Percentiles rank a stretch among this genome's conserved stretches.
These are phyloP conservation scores for Scrobipalpa costella DNA, from an alignment of 2,888 invertebrate species.

Conservation along the genomic window DNA sequence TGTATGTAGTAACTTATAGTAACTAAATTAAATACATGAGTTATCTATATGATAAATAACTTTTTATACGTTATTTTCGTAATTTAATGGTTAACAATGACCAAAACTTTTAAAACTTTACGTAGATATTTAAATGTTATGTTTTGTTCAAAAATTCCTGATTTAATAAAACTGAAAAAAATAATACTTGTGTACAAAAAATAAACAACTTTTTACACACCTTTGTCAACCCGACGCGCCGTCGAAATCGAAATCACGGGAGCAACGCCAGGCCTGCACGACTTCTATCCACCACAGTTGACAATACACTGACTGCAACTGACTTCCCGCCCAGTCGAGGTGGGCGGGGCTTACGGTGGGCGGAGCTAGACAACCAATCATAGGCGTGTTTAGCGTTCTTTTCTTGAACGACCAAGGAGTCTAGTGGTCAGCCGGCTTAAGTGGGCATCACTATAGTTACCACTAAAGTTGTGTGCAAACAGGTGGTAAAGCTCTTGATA, in stretches of 20 bases:
- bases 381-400: constrained; percentile 53
- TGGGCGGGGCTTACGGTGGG: constrained; percentile 68
- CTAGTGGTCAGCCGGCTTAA: constrained; percentile 60
- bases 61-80: too few relatives aligned
- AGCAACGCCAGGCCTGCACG: not conserved
- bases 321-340: constrained; percentile 50
- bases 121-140: not conserved
- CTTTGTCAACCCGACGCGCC: not conserved
- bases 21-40: too few relatives aligned
- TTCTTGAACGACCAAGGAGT: constrained; percentile 59
- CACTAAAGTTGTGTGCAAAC: not conserved
- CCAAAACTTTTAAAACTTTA: not conserved
- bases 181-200: not conserved
- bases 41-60: too few relatives aligned
- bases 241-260: not conserved
- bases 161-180: not conserved
- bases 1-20: too few relatives aligned
- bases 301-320: constrained; percentile 50
- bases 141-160: not conserved
- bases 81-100: too few relatives aligned
- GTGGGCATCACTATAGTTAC: constrained; percentile 41
- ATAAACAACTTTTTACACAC: not conserved
- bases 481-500: constrained; percentile 9
- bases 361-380: constrained; percentile 67
- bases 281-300: constrained; percentile 34